These are phyloP conservation scores for Trogon melanurus DNA, from an alignment of 2,113 vertebrate species.

Conservation along the genomic window DNA sequence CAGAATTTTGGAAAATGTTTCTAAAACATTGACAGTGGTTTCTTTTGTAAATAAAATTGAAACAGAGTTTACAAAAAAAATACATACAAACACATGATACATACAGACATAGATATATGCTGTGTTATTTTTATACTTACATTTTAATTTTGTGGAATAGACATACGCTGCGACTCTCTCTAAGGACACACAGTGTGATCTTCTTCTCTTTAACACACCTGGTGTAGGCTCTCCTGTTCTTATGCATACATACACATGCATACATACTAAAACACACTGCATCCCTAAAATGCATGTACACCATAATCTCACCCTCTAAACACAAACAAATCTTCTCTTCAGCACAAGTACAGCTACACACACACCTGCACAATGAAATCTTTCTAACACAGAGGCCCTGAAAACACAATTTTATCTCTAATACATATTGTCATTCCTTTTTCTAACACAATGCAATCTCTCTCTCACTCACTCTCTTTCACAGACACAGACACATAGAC, in stretches of 20 bases:
- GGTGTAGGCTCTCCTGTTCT: neutral
- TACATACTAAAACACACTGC: neutral
- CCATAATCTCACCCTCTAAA: neutral
- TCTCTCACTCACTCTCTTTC: neutral
- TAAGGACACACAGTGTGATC: neutral
- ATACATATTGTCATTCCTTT: slow-evolving; percentile 1
- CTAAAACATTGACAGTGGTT: neutral
- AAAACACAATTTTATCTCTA: slow-evolving; percentile 48
- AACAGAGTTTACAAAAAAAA: neutral
- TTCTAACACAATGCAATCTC: slow-evolving; percentile 43
- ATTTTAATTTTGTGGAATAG: neutral
- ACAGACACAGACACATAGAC: neutral
- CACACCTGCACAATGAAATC: slow-evolving; percentile 23
- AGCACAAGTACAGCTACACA: neutral
- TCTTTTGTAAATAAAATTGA: neutral
- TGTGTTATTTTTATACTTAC: neutral
- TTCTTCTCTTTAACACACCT: slow-evolving; percentile 5
- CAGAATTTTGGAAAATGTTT: neutral
- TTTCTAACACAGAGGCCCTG: neutral
- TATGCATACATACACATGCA: neutral
- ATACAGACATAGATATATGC: neutral
- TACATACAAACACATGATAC: neutral
- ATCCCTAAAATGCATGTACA: neutral
- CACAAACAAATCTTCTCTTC: neutral
- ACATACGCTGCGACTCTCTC: neutral